These are phyloP conservation scores for Condylostylus longicornis DNA, from an alignment of 1,140 invertebrate genomes.

Conservation along the genomic window DNA sequence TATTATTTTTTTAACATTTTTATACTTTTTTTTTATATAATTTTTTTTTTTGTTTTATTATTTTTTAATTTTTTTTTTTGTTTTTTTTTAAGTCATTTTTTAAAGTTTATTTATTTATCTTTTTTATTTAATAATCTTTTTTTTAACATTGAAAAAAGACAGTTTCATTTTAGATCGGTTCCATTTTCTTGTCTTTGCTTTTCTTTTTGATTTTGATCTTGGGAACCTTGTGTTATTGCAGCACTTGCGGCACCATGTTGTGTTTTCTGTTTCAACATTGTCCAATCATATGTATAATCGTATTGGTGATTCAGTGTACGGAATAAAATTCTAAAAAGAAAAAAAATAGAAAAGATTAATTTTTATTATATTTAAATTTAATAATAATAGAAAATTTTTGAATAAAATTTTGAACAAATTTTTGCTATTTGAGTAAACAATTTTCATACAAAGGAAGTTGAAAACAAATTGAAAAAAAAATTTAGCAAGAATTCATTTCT, in stretches of 20 bases:
- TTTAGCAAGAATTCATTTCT: no score
- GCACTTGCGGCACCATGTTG: constrained; percentile 27
- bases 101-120: background rate
- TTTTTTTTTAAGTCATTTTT: background rate
- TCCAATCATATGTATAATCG: constrained; percentile 99
- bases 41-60: constrained; percentile 1
- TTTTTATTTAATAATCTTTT: background rate
- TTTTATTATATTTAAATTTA: no score
- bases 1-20: no score
- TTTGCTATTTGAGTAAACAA: no score
- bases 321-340: constrained; percentile 91
- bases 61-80: constrained; percentile 4
- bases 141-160: background rate
- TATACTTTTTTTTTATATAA: no score
- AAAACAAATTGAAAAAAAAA: no score
- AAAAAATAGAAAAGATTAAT: background rate
- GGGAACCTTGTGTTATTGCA: constrained; percentile 22
- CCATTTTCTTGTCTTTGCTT: constrained; percentile 29
- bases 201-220: constrained; percentile 19
- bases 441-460: no score
- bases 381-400: no score
- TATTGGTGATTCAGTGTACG: constrained; percentile 98
- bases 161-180: constrained; percentile 14
- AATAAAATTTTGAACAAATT: no score
- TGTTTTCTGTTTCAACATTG: constrained; percentile 87